Conservation (phyloP, 2,888 invertebrate genomes). For the Himalopsyche anomala region DNA sequence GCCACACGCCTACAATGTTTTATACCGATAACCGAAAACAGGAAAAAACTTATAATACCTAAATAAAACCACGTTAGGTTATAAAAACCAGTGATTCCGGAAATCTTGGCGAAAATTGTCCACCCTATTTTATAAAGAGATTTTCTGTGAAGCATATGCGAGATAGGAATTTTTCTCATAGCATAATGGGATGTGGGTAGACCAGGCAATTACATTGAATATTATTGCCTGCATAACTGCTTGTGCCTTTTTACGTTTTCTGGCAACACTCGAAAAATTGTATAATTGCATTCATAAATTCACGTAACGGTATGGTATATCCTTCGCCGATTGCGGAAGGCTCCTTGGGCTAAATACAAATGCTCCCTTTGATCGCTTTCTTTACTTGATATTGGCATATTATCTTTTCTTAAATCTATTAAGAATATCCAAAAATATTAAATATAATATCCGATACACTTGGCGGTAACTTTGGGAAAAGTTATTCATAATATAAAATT, state of each 20-base stretch:
- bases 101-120: constrained; percentile 7
- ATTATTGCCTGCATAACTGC: constrained; percentile 34
- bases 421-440: no score
- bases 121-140: neutral
- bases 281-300: constrained; percentile 34
- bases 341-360: constrained; percentile 4
- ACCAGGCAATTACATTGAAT: constrained; percentile 34
- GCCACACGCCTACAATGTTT: no score
- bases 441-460: no score
- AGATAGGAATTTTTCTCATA: constrained; percentile 1
- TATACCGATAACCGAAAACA: no score
- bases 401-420: no score
- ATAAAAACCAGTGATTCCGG: constrained; percentile 18
- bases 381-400: neutral
- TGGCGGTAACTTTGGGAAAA: no score
- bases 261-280: constrained; percentile 30
- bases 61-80: constrained; percentile 15
- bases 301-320: constrained; percentile 20
- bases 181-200: constrained; percentile 30
- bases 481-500: no score
- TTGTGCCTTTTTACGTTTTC: constrained; percentile 25
- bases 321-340: neutral
- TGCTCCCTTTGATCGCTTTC: neutral
- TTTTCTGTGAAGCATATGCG: neutral
- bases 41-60: neutral